Evolutionary conservation across 2,797 vertebrate species (phyloP).

Genomic region (Crypturellus tataupa): DNA sequence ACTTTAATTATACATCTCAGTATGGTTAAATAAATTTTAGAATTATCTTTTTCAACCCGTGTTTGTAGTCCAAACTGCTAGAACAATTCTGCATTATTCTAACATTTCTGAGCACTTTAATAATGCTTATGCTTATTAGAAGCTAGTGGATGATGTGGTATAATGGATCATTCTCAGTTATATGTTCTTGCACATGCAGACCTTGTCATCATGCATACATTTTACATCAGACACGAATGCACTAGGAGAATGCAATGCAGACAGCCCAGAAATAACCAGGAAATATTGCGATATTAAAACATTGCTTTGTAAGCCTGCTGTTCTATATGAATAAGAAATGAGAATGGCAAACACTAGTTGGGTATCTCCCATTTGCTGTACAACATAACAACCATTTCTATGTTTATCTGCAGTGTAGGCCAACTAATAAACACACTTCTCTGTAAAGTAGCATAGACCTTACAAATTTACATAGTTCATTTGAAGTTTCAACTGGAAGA

Average conservation of each 20-base stretch:
- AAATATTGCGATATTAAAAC: slow-evolving; percentile 82
- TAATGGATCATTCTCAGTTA: slow-evolving; percentile 75
- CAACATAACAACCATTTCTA: slow-evolving; percentile 58
- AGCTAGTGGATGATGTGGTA: slow-evolving; percentile 72
- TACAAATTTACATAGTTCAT: slow-evolving; percentile 37
- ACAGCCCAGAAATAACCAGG: slow-evolving; percentile 88
- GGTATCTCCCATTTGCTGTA: slow-evolving; percentile 75
- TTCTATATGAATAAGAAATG: slow-evolving; percentile 87
- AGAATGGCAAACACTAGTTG: slow-evolving; percentile 79
- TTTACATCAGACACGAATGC: slow-evolving; percentile 81
- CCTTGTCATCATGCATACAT: slow-evolving; percentile 79
- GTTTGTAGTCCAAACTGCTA: slow-evolving; percentile 7
- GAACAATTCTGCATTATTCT: background rate
- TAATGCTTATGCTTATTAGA: slow-evolving; percentile 64
- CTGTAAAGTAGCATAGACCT: background rate
- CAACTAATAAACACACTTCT: slow-evolving; percentile 61
- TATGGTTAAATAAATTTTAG: background rate
- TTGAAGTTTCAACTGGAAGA: slow-evolving; percentile 25
- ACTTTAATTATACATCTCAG: background rate
- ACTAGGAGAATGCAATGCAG: slow-evolving; percentile 79
- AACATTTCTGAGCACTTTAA: slow-evolving; percentile 54
- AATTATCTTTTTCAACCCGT: background rate
- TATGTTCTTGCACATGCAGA: slow-evolving; percentile 82
- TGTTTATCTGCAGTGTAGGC: slow-evolving; percentile 71
- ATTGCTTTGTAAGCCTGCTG: slow-evolving; percentile 82